A percentile compares a stretch with the other conserved stretches of the same genome.
Conservation (phyloP, 2,797 vertebrate genomes). For the Salarias fasciatus region DNA sequence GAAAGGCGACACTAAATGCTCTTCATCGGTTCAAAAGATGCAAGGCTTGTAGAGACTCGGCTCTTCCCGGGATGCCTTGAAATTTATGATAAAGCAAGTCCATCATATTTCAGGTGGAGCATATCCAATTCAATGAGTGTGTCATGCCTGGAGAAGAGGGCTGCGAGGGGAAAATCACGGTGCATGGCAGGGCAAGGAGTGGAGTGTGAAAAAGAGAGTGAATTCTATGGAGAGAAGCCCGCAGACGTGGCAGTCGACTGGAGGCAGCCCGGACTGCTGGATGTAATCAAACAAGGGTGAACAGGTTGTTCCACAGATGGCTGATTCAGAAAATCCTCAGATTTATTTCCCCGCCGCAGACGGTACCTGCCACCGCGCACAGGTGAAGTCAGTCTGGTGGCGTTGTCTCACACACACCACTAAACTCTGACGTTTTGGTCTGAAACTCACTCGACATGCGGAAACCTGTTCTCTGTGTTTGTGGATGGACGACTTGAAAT, state of each 20-base stretch:
- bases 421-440: slow-evolving; percentile 60
- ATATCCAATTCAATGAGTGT: slow-evolving; percentile 60
- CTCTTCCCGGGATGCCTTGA: slow-evolving; percentile 19
- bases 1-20: slow-evolving; percentile 15
- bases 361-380: slow-evolving; percentile 59
- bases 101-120: slow-evolving; percentile 63
- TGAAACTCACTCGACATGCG: slow-evolving; percentile 56
- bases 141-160: slow-evolving; percentile 45
- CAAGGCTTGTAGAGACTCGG: slow-evolving; percentile 29
- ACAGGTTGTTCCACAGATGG: slow-evolving; percentile 80
- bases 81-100: slow-evolving; percentile 57
- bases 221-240: slow-evolving; percentile 25
- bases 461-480: slow-evolving; percentile 28
- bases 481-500: slow-evolving; percentile 2
- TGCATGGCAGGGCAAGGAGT: slow-evolving; percentile 32
- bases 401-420: slow-evolving; percentile 58
- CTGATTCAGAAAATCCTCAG: slow-evolving; percentile 65
- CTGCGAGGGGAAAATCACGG: slow-evolving; percentile 49
- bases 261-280: slow-evolving; percentile 47
- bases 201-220: slow-evolving; percentile 23
- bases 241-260: slow-evolving; percentile 37
- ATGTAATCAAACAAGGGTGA: slow-evolving; percentile 76
- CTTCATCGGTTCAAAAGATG: slow-evolving; percentile 42
- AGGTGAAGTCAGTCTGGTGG: slow-evolving; percentile 58
- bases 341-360: slow-evolving; percentile 73